Conservation (phyloP, 2,113 vertebrate genomes). For the Caranx melampygus region DNA sequence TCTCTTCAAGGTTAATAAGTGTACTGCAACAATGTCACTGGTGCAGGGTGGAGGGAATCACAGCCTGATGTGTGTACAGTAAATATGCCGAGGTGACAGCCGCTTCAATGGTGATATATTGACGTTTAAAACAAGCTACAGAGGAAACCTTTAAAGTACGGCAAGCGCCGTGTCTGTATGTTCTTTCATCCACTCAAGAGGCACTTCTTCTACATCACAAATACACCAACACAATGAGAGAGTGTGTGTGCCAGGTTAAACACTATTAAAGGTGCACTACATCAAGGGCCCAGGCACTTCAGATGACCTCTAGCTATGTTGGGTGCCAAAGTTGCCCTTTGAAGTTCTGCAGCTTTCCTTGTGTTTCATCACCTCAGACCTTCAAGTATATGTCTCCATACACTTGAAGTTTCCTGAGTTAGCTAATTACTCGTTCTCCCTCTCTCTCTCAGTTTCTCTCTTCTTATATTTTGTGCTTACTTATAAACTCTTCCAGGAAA, state of each 20-base stretch:
- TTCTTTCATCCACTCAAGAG: constrained; percentile 56
- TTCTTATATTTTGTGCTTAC: no score
- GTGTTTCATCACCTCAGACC: background rate
- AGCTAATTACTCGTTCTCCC: background rate
- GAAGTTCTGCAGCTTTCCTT: constrained; percentile 34
- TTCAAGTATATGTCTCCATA: no score
- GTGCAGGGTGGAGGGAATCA: background rate
- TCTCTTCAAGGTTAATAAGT: no score
- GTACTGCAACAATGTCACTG: background rate
- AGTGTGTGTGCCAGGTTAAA: constrained; percentile 39
- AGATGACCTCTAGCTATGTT: constrained; percentile 42
- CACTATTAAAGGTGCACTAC: constrained; percentile 30
- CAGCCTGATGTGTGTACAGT: constrained; percentile 30
- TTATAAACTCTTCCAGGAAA: no score
- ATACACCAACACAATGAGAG: constrained; percentile 39
- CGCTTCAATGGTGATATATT: constrained; percentile 35
- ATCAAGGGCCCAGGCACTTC: constrained; percentile 41
- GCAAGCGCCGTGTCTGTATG: constrained; percentile 24
- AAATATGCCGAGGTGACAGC: constrained; percentile 32
- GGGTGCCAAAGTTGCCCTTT: constrained; percentile 52
- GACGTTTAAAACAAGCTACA: constrained; percentile 48
- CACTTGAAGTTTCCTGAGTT: background rate
- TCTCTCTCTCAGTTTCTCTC: no score
- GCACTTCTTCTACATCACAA: constrained; percentile 35
- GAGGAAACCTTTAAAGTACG: constrained; percentile 52